Evolutionary conservation across 2,888 invertebrate genomes (phyloP).

Genomic region (Himalopsyche tibetana): DNA sequence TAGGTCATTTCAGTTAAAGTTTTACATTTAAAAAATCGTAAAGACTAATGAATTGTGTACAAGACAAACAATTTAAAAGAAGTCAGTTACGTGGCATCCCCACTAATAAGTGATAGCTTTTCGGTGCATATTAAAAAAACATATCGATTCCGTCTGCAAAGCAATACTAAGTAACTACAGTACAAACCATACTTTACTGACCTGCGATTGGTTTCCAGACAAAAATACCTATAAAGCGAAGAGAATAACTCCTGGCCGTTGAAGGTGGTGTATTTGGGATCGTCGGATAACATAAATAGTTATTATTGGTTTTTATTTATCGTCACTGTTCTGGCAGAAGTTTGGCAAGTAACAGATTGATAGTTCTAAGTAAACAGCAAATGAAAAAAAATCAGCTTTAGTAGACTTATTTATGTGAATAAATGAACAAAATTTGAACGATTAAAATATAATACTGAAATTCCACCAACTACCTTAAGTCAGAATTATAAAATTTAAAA

Average conservation of each 20-base stretch:
- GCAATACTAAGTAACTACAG: constrained; percentile 13
- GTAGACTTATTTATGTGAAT: no score
- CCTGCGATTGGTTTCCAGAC: constrained; percentile 4
- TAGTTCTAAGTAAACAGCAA: no score
- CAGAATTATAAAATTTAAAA: no score
- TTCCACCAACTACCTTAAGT: no score
- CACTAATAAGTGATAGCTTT: not conserved
- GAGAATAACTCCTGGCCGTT: not conserved
- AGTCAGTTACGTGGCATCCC: constrained; percentile 14
- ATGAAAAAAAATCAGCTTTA: no score
- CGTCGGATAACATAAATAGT: not conserved
- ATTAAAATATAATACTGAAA: no score
- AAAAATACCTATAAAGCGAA: not conserved
- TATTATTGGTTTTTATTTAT: no score
- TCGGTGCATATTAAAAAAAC: constrained; percentile 34
- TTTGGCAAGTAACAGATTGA: no score
- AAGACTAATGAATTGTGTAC: not conserved
- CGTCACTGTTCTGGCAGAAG: no score
- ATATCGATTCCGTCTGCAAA: not conserved
- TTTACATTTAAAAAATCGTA: not conserved
- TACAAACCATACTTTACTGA: not conserved
- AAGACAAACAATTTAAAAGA: not conserved
- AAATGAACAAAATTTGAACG: no score
- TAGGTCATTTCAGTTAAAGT: not conserved
- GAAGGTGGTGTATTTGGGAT: constrained; percentile 16